Conservation (phyloP, 2,113 vertebrate genomes). For the Spizaetus ornatus region DNA sequence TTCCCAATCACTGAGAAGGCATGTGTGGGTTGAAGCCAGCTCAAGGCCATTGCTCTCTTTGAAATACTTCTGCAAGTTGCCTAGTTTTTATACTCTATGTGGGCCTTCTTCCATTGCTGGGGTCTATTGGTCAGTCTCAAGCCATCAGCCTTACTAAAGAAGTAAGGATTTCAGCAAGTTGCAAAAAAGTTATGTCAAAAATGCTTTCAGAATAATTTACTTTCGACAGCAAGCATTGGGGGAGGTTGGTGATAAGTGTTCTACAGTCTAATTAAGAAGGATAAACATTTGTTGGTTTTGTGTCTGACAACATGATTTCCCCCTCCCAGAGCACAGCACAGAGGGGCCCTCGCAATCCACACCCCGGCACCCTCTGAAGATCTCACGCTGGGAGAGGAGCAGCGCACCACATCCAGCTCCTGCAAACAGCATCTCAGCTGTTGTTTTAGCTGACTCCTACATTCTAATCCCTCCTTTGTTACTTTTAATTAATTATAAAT, state of each 20-base stretch:
- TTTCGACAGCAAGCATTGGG: background rate
- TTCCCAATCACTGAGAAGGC: rapidly evolving
- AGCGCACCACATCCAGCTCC: background rate
- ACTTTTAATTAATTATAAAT: background rate
- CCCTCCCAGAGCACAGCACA: background rate
- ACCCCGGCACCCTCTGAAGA: background rate
- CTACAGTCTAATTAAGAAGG: background rate
- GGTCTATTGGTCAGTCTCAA: background rate
- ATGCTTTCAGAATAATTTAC: background rate
- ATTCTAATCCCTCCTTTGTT: background rate
- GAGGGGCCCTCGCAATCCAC: background rate
- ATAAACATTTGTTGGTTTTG: background rate
- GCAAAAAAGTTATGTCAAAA: background rate
- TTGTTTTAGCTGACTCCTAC: background rate
- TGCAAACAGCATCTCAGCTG: background rate
- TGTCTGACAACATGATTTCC: background rate
- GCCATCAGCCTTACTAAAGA: background rate
- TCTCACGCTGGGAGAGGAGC: background rate
- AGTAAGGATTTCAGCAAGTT: background rate
- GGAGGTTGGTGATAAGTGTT: background rate
- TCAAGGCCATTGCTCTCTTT: background rate
- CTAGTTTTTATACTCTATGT: background rate
- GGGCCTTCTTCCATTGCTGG: background rate
- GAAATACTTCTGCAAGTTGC: background rate
- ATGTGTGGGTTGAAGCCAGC: background rate